Base-by-base conservation (phyloP, 1,140 invertebrate genomes). In the Musca domestica region DNA sequence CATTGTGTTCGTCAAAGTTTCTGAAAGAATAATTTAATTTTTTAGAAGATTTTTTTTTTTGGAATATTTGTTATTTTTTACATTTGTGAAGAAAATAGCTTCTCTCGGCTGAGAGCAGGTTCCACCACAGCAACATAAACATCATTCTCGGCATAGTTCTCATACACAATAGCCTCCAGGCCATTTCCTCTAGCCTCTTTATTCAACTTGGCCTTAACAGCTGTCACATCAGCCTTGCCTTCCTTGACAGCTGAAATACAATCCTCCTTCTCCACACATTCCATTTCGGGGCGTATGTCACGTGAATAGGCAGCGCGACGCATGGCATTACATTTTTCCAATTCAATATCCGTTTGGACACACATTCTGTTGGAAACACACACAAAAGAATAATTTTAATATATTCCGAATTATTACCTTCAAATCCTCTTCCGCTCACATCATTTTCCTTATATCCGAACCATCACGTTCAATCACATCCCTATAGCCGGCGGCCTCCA, bases 401-500 rank as follows among this genome's bases (percentile, higher is more conserved):
- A 41, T n/a, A n/a, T n/a, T n/a, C n/a, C n/a, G n/a, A n/a, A n/a
- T n/a, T n/a, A n/a, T 12, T 30, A 12, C 10, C 12, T 12, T 41
- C 10, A 41, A 41, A 7, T 9, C 34, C 12, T 41, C 12, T 41
- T 9, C 34, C 12, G 34, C 65, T 66, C 9, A 67, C 52, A 61
- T 69, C 46, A 70, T 56, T 64, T 81, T 81, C 6, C 78, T 63
- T 6, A 78, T 76, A 66, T 73, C 75, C 47, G 75, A 76, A 63
- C 79, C 80, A 22, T 82, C 80, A 23, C 91, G 85, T 71, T 92
- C 91, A 69, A 94, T 91, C n/a, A 92, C 90, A 71, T 91, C 88
- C 49, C 88, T 86, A 73, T 92, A 93, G 77, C 92, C 91, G 2
- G 89, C 88, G 69, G 88, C 87, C 66, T 85, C 85, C 64, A 92